Percentiles rank a stretch among this genome's conserved stretches.
Evolutionary conservation across 2,797 vertebrate species (phyloP).

Genomic region (Bovichtus diacanthus): DNA sequence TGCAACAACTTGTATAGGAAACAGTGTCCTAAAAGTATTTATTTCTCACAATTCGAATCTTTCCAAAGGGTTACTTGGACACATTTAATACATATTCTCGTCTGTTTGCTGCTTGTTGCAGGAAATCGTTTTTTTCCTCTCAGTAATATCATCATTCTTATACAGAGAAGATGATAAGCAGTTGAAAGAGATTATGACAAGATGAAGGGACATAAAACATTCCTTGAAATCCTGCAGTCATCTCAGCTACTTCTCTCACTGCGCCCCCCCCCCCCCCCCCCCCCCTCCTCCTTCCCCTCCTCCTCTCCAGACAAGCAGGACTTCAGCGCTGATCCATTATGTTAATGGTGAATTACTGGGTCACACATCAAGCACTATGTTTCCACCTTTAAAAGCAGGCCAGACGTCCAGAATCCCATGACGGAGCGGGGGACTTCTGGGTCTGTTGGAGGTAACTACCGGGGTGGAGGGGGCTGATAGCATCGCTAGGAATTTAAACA

Average conservation of each 20-base stretch:
- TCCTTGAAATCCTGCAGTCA: slow-evolving; percentile 41
- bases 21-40: not conserved
- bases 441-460: slow-evolving; percentile 64
- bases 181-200: slow-evolving; percentile 28
- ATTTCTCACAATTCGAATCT: not conserved
- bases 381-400: slow-evolving; percentile 78
- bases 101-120: not conserved
- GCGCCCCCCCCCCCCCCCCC: too few relatives aligned
- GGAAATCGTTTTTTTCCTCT: not conserved
- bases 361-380: slow-evolving; percentile 70
- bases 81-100: not conserved
- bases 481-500: slow-evolving; percentile 87
- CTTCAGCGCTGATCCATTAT: slow-evolving; percentile 64
- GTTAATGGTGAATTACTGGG: slow-evolving; percentile 67
- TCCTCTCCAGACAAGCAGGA: slow-evolving; percentile 35
- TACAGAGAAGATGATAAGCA: slow-evolving; percentile 32
- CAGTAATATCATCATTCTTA: slow-evolving; percentile 6
- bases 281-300: too few relatives aligned
- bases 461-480: slow-evolving; percentile 74
- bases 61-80: not conserved
- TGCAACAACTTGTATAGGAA: not conserved
- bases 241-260: not conserved
- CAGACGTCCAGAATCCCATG: slow-evolving; percentile 71
- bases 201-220: slow-evolving; percentile 54
- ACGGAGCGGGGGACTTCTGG: slow-evolving; percentile 57